A percentile compares a stretch with the other conserved stretches of the same genome.
These are phyloP conservation scores for Pristionchus fissidentatus DNA, from an alignment of 2,888 invertebrate species.

Conservation along the genomic window DNA sequence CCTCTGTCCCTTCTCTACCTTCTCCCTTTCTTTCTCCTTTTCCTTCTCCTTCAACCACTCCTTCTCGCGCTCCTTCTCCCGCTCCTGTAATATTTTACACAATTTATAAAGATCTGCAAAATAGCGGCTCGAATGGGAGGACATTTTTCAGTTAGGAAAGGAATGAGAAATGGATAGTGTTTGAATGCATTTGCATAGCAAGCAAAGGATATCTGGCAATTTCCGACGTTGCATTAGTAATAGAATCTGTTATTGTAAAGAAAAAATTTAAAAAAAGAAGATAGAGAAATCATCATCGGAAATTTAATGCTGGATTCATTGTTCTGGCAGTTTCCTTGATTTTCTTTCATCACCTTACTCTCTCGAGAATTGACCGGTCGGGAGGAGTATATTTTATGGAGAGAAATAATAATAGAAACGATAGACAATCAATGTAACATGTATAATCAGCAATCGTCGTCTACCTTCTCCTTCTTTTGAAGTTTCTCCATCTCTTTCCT, in stretches of 20 bases:
- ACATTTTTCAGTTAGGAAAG: no score
- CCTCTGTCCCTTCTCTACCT: constrained; percentile 24
- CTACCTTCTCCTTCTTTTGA: constrained; percentile 41
- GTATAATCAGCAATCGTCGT: background rate
- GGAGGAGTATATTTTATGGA: no score
- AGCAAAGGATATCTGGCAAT: no score
- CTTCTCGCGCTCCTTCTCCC: background rate
- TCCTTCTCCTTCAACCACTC: constrained; percentile 40
- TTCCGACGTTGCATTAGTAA: no score
- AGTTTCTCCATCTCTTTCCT: constrained; percentile 35
- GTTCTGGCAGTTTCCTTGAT: background rate
- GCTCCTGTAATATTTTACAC: background rate
- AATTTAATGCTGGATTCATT: background rate
- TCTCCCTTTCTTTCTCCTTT: constrained; percentile 27
- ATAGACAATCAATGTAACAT: background rate
- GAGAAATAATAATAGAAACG: background rate
- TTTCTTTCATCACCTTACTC: background rate
- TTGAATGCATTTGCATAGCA: no score
- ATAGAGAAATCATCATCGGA: no score
- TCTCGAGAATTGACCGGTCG: background rate
- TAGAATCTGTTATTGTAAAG: no score
- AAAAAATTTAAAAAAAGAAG: no score
- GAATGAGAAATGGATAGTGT: no score
- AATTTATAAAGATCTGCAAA: background rate
- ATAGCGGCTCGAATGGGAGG: no score